phyloP scores from a whole-genome alignment of 2,888 invertebrate genomes.

The Acanthoscelides obtectus region DNA sequence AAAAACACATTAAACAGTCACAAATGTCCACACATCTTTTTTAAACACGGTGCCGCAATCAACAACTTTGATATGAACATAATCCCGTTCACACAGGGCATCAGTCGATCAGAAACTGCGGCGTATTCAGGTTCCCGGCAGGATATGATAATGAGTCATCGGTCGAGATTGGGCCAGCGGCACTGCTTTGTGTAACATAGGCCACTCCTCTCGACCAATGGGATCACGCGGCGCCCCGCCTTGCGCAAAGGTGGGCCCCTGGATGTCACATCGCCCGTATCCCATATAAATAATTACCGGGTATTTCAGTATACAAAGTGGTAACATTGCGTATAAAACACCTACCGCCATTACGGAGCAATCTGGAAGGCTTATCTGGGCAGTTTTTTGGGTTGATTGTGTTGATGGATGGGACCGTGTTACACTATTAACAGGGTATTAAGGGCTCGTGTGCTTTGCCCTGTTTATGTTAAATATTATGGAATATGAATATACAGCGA shows the following conservation, averaged over 20 bases:
- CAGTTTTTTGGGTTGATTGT: background rate
- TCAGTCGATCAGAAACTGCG: background rate
- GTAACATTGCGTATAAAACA: conserved; percentile 21
- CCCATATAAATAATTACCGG: conserved; percentile 24
- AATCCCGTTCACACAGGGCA: background rate
- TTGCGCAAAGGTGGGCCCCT: background rate
- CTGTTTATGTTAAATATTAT: background rate
- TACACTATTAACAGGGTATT: background rate
- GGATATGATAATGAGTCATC: background rate
- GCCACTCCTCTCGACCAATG: conserved; percentile 19
- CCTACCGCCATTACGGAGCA: conserved; percentile 19
- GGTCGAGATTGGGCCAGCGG: conserved; percentile 4
- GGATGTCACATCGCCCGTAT: background rate
- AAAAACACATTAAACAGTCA: background rate
- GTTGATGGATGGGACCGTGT: background rate
- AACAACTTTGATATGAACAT: background rate
- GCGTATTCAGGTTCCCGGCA: background rate
- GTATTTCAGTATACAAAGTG: conserved; percentile 29
- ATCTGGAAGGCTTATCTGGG: background rate
- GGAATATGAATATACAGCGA: too few relatives aligned
- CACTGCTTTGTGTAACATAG: background rate
- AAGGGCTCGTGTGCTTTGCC: background rate
- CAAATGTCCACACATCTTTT: background rate
- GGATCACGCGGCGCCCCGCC: background rate
- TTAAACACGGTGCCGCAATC: background rate